Conservation (phyloP, 30 jellyfish, hydroid and myxozoan species). For the Hydractinia echinata region DNA sequence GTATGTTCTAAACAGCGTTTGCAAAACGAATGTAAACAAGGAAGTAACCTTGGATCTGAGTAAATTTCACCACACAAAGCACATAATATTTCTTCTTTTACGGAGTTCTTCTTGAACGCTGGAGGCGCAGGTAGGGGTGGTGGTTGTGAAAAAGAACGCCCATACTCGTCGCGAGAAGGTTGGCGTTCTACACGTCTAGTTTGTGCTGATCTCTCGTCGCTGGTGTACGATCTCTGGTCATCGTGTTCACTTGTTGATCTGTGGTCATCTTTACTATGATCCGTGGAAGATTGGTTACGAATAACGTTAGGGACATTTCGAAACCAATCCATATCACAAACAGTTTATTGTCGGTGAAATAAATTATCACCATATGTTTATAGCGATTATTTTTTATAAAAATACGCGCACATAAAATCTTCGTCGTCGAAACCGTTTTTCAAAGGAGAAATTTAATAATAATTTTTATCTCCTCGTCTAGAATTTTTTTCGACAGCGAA, state of each 20-base stretch:
- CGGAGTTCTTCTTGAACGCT: conserved; percentile 34
- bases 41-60: conserved; percentile 88
- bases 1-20: conserved; percentile 94
- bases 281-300: conserved; percentile 5
- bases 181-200: background rate
- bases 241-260: background rate
- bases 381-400: no score
- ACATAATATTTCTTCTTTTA: conserved; percentile 63
- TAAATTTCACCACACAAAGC: conserved; percentile 95
- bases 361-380: no score
- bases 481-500: no score
- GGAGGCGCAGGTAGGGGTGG: conserved; percentile 36
- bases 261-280: background rate
- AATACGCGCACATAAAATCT: no score
- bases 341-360: no score
- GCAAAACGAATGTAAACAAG: conserved; percentile 95
- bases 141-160: background rate
- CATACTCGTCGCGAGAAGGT: background rate
- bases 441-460: no score
- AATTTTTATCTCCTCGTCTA: no score
- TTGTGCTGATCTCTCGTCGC: background rate
- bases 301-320: conserved; percentile 35
- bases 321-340: conserved; percentile 31
- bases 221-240: background rate
- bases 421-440: no score